These are phyloP conservation scores for Pipistrellus pipistrellus DNA, from an alignment of 2,797 vertebrate genomes.

Conservation along the genomic window DNA sequence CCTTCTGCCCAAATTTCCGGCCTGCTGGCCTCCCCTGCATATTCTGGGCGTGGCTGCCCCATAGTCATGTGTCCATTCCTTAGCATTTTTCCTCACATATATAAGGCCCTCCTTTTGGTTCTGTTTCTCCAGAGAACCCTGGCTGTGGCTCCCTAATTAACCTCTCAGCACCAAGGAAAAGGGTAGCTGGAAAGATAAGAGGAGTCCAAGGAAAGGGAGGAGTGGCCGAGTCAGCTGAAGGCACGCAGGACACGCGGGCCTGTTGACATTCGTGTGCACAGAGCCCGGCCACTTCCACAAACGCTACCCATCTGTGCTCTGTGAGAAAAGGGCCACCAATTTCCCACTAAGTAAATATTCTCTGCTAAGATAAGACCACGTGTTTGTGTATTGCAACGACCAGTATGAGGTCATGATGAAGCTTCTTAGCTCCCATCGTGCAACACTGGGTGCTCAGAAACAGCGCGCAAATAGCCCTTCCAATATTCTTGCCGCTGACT, in stretches of 20 bases:
- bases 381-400: not conserved
- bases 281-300: not conserved
- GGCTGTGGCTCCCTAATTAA: not conserved
- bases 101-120: not conserved
- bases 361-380: not conserved
- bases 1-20: not conserved
- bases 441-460: not conserved
- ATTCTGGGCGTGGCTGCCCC: not conserved
- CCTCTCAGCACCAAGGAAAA: not conserved
- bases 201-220: not conserved
- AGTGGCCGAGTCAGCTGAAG: not conserved
- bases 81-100: not conserved
- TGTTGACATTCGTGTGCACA: not conserved
- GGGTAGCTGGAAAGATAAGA: not conserved
- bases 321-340: not conserved
- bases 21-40: not conserved
- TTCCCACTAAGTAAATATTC: not conserved
- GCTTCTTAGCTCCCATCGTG: not conserved
- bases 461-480: not conserved
- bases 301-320: not conserved
- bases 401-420: not conserved
- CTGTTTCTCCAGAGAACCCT: not conserved
- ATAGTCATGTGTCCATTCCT: not conserved
- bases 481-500: no score
- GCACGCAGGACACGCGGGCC: accelerated